Base-by-base conservation (phyloP, 1,140 invertebrate genomes). In the Nephila pilipes region DNA sequence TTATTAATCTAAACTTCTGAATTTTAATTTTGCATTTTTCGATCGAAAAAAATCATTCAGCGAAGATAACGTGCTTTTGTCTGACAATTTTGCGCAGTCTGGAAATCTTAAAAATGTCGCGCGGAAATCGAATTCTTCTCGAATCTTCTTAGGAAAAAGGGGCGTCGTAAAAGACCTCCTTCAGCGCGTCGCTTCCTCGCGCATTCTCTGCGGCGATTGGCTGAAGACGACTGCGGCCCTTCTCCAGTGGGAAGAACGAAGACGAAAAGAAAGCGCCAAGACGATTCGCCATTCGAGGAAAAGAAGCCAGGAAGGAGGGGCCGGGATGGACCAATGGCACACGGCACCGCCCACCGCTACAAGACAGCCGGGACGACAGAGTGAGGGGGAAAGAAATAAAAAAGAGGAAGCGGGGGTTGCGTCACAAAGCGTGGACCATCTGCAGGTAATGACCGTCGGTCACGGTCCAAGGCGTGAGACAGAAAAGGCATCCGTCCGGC, bases 401-500 rank as follows among this genome's bases (percentile, higher is more conserved):
- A 20, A 46, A 54, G 46, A 55, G 54, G 54, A 83, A 55, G 38
- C 25, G 5, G 18, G 22, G 22, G 80, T 83, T 83, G 80, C 80
- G 80, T 83, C 80, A 83, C 20, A 14, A 25, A 79, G 69, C 69
- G n/a, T 25, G 79, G 87, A n/a, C 65, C 90, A 85, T 54, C 81
- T 85, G 90, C 90, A 90, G 88, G 69, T 80, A 80, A 92, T 81
- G 83, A 58, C 60, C 81, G 25, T 18, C 58, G 83, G 91, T 85
- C 83, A 93, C 93, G 93, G 55, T 85, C 60, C 80, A 79, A 25
- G 54, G 81, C n/a, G 22, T 57, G 93, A 36, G 36, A 93, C 88
- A 93, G 93, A 93, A 93, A 93, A 93, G 93, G 87, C 88, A 93
- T 93, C 93, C 93, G 93, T n/a, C 87, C 80, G 88, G 54, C 38